Evolutionary conservation across 2,888 invertebrate species (phyloP), one percentile per base, ranked within the genome.

Genomic region (Chrysomela aeneicollis): DNA sequence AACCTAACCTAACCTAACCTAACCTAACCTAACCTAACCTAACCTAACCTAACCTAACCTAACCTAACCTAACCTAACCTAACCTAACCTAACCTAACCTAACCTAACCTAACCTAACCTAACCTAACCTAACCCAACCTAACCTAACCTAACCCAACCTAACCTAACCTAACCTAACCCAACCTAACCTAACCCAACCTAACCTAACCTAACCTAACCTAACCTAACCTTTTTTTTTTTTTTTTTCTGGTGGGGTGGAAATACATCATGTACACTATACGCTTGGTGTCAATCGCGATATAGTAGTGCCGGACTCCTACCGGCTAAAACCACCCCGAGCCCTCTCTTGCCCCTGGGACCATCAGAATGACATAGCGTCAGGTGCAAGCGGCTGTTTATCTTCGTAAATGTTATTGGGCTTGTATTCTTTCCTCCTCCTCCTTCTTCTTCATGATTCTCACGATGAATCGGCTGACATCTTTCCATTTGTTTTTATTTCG

Each of bases 241-340:
- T 9, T 19, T 21, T 30, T 26, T 9, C 10, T 17, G 12, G 49
- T 42, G 59, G 26, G 58, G 58, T 22, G 9, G 51, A 35, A 35
- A 59, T 22, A n/a, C 59, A 0, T 51, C 52, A 51, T 59, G 59
- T 8, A 35, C 15, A 19, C 37, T 32, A 17, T 21, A 21, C 37
- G 35, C 51, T 51, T 51, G 51, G 51, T 6, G 10, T 57, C 57
- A 6, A 57, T 57, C 57, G 26, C 46, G 30, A 47, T 1, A 21
- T 21, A 35, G 18, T 51, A 32, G 51, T 59, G 50, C 19, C 59
- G 52, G 50, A 59, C 59, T 59, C 37, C 51, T 51, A 51, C 59
- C 52, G 59, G 22, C 51, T 51, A 59, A 51, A 59, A 50, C 35
- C 51, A 49, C 42, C 1, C 42, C 22, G 18, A 6, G 35, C 15